Evolutionary conservation across 1,140 invertebrate genomes (phyloP).

Genomic region (Hylaeus anthracinus): DNA sequence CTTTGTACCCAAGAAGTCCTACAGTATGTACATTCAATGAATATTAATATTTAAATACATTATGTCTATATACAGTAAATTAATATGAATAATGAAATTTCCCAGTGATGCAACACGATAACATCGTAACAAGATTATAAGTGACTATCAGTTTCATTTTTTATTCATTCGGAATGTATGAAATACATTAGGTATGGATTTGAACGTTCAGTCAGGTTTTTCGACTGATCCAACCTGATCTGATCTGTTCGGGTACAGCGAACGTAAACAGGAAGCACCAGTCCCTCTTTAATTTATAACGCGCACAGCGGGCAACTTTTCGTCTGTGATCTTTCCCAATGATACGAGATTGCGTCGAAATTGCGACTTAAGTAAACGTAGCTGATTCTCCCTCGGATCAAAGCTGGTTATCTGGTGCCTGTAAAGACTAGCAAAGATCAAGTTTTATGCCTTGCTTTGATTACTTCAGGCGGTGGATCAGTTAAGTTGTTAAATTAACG

Average conservation of each 20-base stretch:
- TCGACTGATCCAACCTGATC: too few relatives aligned
- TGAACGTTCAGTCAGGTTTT: too few relatives aligned
- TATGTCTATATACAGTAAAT: too few relatives aligned
- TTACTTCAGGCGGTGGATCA: slow-evolving; percentile 12
- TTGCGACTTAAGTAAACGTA: slow-evolving; percentile 10
- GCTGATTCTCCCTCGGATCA: background rate
- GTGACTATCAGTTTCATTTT: too few relatives aligned
- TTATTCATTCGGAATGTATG: too few relatives aligned
- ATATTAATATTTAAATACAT: too few relatives aligned
- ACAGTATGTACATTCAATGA: too few relatives aligned
- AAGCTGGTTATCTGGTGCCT: background rate
- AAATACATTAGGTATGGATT: too few relatives aligned
- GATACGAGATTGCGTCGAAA: background rate
- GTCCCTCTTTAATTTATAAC: background rate
- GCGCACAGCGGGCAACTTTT: background rate
- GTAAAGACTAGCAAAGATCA: slow-evolving; percentile 10
- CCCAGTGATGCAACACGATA: too few relatives aligned
- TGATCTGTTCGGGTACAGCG: background rate
- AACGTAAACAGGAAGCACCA: background rate
- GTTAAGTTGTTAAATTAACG: slow-evolving; percentile 21
- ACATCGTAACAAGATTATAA: too few relatives aligned
- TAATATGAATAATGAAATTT: too few relatives aligned
- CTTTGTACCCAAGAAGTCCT: too few relatives aligned
- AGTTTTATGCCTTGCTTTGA: slow-evolving; percentile 13
- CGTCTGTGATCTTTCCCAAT: slow-evolving; percentile 9